Evolutionary conservation across 2,888 invertebrate genomes (phyloP), one percentile per base, ranked within the genome.

Genomic region (Tiliacea citrago): DNA sequence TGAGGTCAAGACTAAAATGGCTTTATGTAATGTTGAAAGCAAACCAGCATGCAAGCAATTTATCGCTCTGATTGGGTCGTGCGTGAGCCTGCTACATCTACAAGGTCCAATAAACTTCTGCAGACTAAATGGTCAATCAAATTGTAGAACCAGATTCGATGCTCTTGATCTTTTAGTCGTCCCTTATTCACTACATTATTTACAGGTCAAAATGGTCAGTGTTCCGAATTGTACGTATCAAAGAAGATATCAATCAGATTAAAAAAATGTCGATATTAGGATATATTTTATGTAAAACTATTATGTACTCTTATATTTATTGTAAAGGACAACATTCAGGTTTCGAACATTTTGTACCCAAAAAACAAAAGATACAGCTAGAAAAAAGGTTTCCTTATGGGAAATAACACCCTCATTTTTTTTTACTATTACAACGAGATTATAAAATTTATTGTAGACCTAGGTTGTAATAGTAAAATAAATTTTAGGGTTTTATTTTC

Each of bases 51-150:
- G 39, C 53, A 42, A 75, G 18, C 35, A 39, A 75, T 66, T 53
- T 53, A 67, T 60, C 35, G 60, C 16, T 76, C 61, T 62, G 61
- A 68, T 62, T 76, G 55, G 55, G 68, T 16, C 35, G 35, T 68
- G 18, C 42, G 49, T 62, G 45, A 62, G 24, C 21, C 47, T 61
- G 12, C 39, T 42, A 49, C 29, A 47, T 55, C 18, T 53, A 49
- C 68, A 76, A 42, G 29, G 18, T 47, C n/a, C 29, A 55, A 29
- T 61, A 76, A 60, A 7, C 4, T 49, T 29, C 57, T 62, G 42
- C 42, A 51, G 51, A 60, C 24, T 16, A 62, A 61, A 55, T 47
- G 10, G 24, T 55, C 29, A 42, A 29, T 68, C 10, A n/a, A 55
- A 67, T 66, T 67, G 10, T 53, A 57, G 18, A 57, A 67, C 47